A percentile compares a stretch with the other conserved stretches of the same genome.
Evolutionary conservation across 2,113 vertebrate genomes (phyloP).

Genomic region (Apus apus): DNA sequence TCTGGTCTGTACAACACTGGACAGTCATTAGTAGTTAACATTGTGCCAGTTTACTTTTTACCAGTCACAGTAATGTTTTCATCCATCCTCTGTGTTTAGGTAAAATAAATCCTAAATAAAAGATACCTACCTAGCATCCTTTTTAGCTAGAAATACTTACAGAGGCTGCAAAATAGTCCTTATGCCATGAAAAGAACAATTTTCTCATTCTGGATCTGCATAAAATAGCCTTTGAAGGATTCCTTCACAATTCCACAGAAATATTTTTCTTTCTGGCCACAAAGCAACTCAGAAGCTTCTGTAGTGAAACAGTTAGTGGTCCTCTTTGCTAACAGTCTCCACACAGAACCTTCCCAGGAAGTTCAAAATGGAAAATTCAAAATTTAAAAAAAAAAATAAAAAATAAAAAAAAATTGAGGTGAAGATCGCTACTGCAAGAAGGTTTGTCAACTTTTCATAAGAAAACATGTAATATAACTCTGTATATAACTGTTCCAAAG

Average conservation of each 20-base stretch:
- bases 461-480: neutral
- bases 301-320: neutral
- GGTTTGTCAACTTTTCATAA: neutral
- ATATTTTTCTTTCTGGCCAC: neutral
- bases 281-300: neutral
- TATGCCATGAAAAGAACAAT: neutral
- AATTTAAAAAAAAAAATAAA: neutral
- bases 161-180: neutral
- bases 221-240: neutral
- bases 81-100: neutral
- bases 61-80: neutral
- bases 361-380: neutral
- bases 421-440: neutral
- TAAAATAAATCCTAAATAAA: neutral
- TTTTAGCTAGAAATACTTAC: neutral
- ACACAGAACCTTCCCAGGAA: neutral
- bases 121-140: neutral
- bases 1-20: neutral
- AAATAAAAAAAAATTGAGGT: neutral
- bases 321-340: neutral
- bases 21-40: neutral
- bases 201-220: neutral
- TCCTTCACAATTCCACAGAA: neutral
- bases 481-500: neutral
- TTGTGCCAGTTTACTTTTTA: neutral